These are phyloP conservation scores for Falco rusticolus DNA, from an alignment of 2,797 vertebrate species.

Conservation along the genomic window DNA sequence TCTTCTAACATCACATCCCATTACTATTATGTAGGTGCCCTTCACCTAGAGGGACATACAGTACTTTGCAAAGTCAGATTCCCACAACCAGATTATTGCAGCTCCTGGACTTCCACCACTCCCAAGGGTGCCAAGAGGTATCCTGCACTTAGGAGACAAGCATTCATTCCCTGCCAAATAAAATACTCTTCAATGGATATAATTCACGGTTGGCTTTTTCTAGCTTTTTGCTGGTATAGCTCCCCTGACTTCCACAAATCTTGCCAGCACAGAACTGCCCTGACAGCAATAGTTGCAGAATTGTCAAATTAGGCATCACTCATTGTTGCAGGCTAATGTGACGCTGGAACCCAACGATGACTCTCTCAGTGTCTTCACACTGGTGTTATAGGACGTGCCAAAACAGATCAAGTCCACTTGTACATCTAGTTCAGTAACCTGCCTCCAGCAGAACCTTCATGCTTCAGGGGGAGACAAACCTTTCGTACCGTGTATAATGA, in stretches of 20 bases:
- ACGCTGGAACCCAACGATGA: rapidly evolving
- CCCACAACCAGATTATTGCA: neutral
- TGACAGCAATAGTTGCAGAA: neutral
- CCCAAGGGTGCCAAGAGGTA: neutral
- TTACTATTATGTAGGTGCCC: neutral
- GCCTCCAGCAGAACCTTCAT: conserved; percentile 6
- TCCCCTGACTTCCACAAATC: neutral
- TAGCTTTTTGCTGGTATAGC: neutral
- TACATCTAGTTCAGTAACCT: conserved; percentile 15
- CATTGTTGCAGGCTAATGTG: neutral
- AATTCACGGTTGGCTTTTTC: neutral
- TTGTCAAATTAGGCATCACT: neutral
- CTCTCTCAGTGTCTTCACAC: neutral
- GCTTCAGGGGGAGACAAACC: conserved; percentile 39
- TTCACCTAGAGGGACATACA: neutral
- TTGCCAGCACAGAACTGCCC: neutral
- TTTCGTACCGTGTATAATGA: conserved; percentile 16
- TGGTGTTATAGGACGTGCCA: neutral
- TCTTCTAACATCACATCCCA: neutral
- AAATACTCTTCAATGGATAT: neutral
- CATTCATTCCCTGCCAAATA: neutral
- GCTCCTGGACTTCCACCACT: neutral
- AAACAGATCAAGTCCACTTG: conserved; percentile 24
- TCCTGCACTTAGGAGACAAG: neutral
- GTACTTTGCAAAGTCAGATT: neutral